phyloP scores from a whole-genome alignment of 2,113 vertebrate genomes.

The Panthera uncia region DNA sequence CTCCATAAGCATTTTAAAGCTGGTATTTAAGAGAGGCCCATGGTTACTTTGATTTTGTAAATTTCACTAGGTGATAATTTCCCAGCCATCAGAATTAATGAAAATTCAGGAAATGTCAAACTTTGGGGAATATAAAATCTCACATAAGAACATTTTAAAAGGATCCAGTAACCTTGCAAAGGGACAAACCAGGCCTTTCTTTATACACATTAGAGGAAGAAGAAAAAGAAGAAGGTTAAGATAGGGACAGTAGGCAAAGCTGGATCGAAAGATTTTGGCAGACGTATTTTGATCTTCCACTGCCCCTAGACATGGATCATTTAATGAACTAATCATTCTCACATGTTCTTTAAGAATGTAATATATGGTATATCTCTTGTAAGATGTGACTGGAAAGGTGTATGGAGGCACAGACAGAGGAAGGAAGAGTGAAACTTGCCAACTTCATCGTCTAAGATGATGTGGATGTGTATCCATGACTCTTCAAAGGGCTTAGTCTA shows the following conservation, averaged over 20 bases:
- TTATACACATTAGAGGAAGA: neutral
- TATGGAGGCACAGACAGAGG: neutral
- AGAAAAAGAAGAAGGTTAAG: neutral
- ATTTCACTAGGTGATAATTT: constrained; percentile 67
- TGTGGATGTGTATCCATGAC: neutral
- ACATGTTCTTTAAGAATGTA: neutral
- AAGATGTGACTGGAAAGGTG: neutral
- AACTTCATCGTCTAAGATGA: neutral
- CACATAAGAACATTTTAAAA: constrained; percentile 33
- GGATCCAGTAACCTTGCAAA: neutral
- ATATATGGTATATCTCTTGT: neutral
- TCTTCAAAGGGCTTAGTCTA: neutral
- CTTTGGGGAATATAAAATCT: constrained; percentile 28
- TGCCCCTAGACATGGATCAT: neutral
- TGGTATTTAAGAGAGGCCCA: neutral
- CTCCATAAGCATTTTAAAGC: constrained; percentile 20
- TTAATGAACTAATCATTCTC: neutral
- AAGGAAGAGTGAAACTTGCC: neutral
- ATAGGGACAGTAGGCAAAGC: neutral
- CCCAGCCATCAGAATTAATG: constrained; percentile 10
- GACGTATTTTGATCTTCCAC: neutral
- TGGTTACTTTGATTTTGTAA: constrained; percentile 46
- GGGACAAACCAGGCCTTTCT: neutral
- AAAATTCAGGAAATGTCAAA: constrained; percentile 54
- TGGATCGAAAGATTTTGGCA: neutral